A percentile compares a stretch with the other conserved stretches of the same genome.
Evolutionary conservation across 2,113 vertebrate genomes (phyloP).

Genomic region (Zosterops lateralis): DNA sequence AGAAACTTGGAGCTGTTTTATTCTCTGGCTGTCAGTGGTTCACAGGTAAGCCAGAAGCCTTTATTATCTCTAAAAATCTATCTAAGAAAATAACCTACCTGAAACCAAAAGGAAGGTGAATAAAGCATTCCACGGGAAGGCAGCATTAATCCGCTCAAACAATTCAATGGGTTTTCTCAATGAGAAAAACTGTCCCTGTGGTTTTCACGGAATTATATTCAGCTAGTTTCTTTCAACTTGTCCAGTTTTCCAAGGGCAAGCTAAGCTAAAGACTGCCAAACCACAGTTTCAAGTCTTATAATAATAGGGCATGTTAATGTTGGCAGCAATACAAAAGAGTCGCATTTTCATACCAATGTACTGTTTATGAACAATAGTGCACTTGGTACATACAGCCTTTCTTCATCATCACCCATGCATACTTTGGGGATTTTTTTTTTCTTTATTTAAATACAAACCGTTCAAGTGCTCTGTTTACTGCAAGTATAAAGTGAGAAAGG

Average conservation of each 20-base stretch:
- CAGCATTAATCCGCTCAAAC: not conserved
- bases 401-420: not conserved
- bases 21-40: not conserved
- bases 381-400: not conserved
- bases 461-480: not conserved
- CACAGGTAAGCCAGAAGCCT: not conserved
- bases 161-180: not conserved
- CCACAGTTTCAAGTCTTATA: not conserved
- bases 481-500: not conserved
- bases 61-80: not conserved
- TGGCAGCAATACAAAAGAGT: constrained; percentile 9
- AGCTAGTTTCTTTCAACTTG: not conserved
- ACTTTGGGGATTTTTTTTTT: not conserved
- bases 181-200: not conserved
- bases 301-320: not conserved
- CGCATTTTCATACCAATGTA: not conserved
- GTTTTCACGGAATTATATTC: not conserved
- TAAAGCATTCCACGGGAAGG: not conserved
- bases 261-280: not conserved
- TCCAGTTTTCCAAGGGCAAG: not conserved
- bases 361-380: not conserved
- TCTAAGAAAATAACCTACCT: not conserved
- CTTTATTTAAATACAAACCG: not conserved
- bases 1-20: not conserved
- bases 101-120: not conserved